phyloP scores from a whole-genome alignment of 1,140 invertebrate genomes.

The Phymastichus coffea region DNA sequence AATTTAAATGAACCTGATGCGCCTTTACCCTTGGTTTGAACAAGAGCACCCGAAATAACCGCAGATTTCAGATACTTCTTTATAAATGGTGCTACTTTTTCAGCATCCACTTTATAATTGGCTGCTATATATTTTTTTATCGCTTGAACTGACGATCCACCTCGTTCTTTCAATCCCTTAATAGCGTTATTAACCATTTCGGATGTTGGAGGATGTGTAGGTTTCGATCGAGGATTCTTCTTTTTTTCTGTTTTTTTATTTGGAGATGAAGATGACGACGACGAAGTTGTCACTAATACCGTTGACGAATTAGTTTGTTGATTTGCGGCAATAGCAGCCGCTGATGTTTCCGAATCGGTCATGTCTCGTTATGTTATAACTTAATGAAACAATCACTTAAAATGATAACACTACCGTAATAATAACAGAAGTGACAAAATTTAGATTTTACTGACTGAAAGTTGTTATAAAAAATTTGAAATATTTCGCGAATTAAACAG shows the following conservation, averaged over 20 bases:
- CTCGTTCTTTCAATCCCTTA: constrained; percentile 60
- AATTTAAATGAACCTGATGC: constrained; percentile 63
- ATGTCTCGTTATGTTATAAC: too few species aligned
- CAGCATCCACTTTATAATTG: constrained; percentile 61
- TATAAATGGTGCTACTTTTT: constrained; percentile 61
- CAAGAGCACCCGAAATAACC: constrained; percentile 56
- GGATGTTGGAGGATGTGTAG: constrained; percentile 55
- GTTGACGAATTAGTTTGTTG: too few species aligned
- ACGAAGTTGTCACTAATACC: too few species aligned
- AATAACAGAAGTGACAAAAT: too few species aligned
- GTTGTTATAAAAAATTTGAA: too few species aligned
- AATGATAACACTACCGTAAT: too few species aligned
- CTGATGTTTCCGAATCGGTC: neutral
- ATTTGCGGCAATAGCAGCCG: neutral
- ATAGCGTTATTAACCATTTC: constrained; percentile 63
- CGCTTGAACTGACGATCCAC: constrained; percentile 61
- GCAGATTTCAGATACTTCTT: constrained; percentile 61
- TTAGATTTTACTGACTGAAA: too few species aligned
- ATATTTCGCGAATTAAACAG: too few species aligned
- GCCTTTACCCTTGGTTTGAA: constrained; percentile 64
- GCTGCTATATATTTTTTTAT: constrained; percentile 64
- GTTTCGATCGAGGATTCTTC: constrained; percentile 51
- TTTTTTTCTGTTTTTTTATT: constrained; percentile 25
- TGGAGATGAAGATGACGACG: too few species aligned
- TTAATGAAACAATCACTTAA: too few species aligned